These are phyloP conservation scores for Ditylenchus weischeri DNA, from an alignment of 2,888 invertebrate species.

Conservation along the genomic window DNA sequence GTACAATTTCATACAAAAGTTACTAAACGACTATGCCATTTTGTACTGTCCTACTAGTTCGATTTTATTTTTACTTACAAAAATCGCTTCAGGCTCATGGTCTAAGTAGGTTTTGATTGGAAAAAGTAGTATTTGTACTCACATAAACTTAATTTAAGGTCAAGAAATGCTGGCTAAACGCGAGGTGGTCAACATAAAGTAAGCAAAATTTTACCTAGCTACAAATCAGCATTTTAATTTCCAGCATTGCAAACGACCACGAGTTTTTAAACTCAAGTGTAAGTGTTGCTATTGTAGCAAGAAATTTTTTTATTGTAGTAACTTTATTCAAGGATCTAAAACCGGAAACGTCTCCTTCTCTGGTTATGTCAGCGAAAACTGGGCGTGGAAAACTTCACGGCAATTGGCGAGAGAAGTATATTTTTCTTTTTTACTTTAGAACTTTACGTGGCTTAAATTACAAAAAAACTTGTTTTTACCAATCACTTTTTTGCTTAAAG, in stretches of 20 bases:
- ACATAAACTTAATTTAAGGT: too few species aligned
- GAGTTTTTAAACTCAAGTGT: slow-evolving; percentile 43
- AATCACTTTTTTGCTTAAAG: too few species aligned
- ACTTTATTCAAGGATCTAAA: slow-evolving; percentile 74
- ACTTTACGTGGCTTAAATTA: too few species aligned
- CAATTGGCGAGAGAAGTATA: slow-evolving; percentile 40
- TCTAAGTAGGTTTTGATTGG: slow-evolving; percentile 64
- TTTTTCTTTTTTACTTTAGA: background rate
- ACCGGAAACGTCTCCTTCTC: slow-evolving; percentile 78
- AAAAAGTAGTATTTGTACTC: too few species aligned
- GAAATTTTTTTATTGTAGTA: background rate
- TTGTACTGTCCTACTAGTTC: too few species aligned
- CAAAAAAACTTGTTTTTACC: too few species aligned
- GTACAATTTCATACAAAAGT: too few species aligned
- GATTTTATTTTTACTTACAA: too few species aligned
- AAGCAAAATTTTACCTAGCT: too few species aligned
- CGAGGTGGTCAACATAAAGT: slow-evolving; percentile 75
- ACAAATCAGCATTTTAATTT: too few species aligned
- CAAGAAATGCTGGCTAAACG: slow-evolving; percentile 81
- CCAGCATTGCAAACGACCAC: slow-evolving; percentile 82
- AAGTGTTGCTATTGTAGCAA: background rate
- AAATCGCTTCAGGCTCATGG: slow-evolving; percentile 76
- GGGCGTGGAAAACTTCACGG: slow-evolving; percentile 79
- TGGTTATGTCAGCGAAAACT: slow-evolving; percentile 85
- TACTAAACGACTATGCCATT: too few species aligned